Evolutionary conservation across 2,888 invertebrate genomes (phyloP).

Genomic region (Drosophila hamatofila): DNA sequence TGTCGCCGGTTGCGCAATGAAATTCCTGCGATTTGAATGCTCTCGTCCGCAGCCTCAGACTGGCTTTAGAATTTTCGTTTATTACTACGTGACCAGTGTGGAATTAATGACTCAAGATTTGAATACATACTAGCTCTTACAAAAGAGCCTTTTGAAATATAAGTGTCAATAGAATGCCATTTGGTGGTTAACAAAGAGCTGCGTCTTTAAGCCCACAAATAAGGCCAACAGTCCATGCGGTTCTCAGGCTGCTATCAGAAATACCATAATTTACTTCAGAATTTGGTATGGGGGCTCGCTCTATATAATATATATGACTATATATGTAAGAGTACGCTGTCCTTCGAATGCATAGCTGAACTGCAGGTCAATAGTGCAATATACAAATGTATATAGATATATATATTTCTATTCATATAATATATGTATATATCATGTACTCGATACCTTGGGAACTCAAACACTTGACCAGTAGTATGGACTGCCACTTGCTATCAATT

Average conservation of each 20-base stretch:
- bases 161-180: conserved; percentile 21
- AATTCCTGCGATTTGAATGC: conserved; percentile 47
- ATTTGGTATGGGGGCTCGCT: neutral
- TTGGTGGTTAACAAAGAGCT: conserved; percentile 43
- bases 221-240: conserved; percentile 21
- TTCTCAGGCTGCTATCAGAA: conserved; percentile 15
- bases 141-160: conserved; percentile 40
- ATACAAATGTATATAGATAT: neutral
- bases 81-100: conserved; percentile 69
- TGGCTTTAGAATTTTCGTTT: conserved; percentile 62
- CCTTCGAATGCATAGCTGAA: conserved; percentile 46
- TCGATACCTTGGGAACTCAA: conserved; percentile 61
- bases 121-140: conserved; percentile 23
- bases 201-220: conserved; percentile 21
- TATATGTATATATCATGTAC: neutral
- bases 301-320: neutral
- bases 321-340: conserved; percentile 31
- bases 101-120: conserved; percentile 52
- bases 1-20: conserved; percentile 54
- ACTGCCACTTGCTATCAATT: conserved; percentile 67
- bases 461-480: conserved; percentile 57
- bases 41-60: conserved; percentile 23
- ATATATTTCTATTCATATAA: neutral
- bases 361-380: conserved; percentile 38
- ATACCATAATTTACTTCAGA: neutral